Base-by-base conservation (phyloP, 2,888 invertebrate species). In the Phlogophora meticulosa region DNA sequence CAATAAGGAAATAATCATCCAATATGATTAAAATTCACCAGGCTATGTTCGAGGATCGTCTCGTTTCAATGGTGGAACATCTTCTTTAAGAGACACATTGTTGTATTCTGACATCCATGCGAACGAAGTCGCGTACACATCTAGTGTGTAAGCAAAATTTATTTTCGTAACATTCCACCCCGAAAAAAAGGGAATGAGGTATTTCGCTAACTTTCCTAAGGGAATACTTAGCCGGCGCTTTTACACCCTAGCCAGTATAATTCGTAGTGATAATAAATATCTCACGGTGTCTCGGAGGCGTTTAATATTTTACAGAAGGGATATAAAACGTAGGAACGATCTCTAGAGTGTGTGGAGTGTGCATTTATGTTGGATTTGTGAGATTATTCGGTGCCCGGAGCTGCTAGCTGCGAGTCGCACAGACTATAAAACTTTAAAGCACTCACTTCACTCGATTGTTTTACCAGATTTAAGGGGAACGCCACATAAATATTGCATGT, bases 181-280 rank as follows among this genome's bases (percentile, higher is more conserved):
- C 13, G 42, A 52, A 43, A 38, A 55, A 55, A 34, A n/a, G n/a
- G 11, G 34, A 42, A 52, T 36, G 42, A 48, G 38, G 22, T 36
- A 34, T 62, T 43, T n/a, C 28, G 62, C 43, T 38, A 61, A 55
- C 22, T 58, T 64, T 49, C 63, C 24, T 20, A 15, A 9, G 61
- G 53, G 74, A 68, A 56, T 55, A 59, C 51, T 62, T 43, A 45
- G 32, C 10, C 9, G 45, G 15, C 9, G 17, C 40, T 15, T 40
- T 58, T 17, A 20, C 46, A 43, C 32, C 61, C 55, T 61, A 10
- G 20, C 10, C 5, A 40, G 55, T 48, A 62, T 69, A 62, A 79
- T 79, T 75, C 48, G 24, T 58, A 56, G 32, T 48, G 20, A 65
- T 62, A 65, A 57, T 62, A 77, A 67, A 78, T 65, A 78, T 63